Evolutionary conservation across 2,888 invertebrate species (phyloP), one percentile per base, ranked within the genome.

Genomic region (Orchestes rusci): DNA sequence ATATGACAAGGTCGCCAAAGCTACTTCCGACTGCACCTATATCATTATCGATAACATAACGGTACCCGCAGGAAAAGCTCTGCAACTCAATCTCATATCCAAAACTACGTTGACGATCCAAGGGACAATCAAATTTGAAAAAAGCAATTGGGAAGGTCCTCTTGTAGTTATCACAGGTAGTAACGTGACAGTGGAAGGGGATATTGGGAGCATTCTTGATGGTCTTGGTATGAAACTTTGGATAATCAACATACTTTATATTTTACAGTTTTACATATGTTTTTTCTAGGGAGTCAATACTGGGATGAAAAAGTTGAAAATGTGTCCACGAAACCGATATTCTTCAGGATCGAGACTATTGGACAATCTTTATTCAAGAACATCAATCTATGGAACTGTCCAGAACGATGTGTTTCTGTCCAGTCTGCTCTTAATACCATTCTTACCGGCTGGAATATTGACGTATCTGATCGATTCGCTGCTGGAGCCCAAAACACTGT

Each of bases 401-500:
- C n/a, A n/a, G n/a, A n/a, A n/a, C n/a, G n/a, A n/a, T n/a, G n/a
- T n/a, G n/a, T n/a, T n/a, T n/a, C n/a, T n/a, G n/a, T n/a, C n/a
- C n/a, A n/a, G n/a, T n/a, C n/a, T n/a, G n/a, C n/a, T n/a, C n/a
- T n/a, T n/a, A n/a, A n/a, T n/a, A n/a, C n/a, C n/a, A n/a, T n/a
- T n/a, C n/a, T n/a, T n/a, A n/a, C n/a, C n/a, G n/a, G n/a, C n/a
- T n/a, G n/a, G n/a, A n/a, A n/a, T n/a, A n/a, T n/a, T n/a, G n/a
- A n/a, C n/a, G n/a, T n/a, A n/a, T n/a, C n/a, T n/a, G n/a, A n/a
- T n/a, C n/a, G n/a, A n/a, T n/a, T n/a, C n/a, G n/a, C n/a, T n/a
- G n/a, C n/a, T n/a, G 34, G 10, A 10, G 55, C 53, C 13, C 50
- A 51, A 32, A 54, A 54, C 40, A 54, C 54, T 8, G 54, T 53